Conservation (phyloP, 2,797 vertebrate genomes). For the Sarcophilus harrisii region DNA sequence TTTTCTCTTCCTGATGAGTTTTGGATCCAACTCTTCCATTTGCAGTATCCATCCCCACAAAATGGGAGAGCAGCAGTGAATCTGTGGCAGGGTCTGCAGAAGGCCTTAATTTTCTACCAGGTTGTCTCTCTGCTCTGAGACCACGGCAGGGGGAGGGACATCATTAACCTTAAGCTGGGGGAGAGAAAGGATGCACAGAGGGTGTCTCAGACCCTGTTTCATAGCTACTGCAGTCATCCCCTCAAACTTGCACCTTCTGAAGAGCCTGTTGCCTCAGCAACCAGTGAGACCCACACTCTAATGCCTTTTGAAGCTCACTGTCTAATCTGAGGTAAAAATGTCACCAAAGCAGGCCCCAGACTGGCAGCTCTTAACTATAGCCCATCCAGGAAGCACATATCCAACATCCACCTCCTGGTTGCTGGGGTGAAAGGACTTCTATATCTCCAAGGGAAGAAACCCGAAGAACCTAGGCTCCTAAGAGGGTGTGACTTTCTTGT, state of each 20-base stretch:
- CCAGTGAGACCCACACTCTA: conserved; percentile 57
- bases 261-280: conserved; percentile 83
- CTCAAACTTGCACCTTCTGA: conserved; percentile 71
- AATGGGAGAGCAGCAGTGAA: neutral
- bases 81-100: neutral
- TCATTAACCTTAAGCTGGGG: conserved; percentile 63
- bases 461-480: conserved; percentile 73
- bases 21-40: neutral
- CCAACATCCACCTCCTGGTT: conserved; percentile 78
- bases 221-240: conserved; percentile 66
- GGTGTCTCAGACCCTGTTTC: conserved; percentile 47
- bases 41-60: neutral
- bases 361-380: conserved; percentile 74
- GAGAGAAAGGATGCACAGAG: conserved; percentile 31
- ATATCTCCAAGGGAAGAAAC: conserved; percentile 70
- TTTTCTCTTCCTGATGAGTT: neutral
- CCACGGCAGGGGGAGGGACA: conserved; percentile 42
- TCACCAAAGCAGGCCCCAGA: conserved; percentile 69
- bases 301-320: conserved; percentile 53
- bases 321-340: conserved; percentile 78
- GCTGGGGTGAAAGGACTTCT: conserved; percentile 82
- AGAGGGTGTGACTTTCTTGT: conserved; percentile 55
- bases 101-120: conserved; percentile 33
- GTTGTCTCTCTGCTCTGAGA: conserved; percentile 33
- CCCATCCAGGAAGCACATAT: conserved; percentile 75